Base-by-base conservation (phyloP, 2,797 vertebrate genomes). In the Danio jaintianensis region DNA sequence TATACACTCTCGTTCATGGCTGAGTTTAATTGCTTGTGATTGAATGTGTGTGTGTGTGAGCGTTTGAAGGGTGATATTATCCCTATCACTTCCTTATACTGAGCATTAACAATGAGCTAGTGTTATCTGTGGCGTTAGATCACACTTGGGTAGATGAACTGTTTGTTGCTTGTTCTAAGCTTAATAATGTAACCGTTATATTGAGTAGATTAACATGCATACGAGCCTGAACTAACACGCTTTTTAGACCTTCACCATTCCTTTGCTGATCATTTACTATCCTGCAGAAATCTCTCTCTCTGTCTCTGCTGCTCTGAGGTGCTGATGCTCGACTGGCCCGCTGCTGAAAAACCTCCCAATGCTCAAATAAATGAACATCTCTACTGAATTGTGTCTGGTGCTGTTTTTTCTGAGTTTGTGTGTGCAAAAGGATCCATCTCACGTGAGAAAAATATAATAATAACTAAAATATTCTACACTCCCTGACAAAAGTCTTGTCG, bases 251-350 rank as follows among this genome's bases (percentile, higher is more conserved):
- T 69, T 84, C 18, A 75, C 52, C 75, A 81, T 86, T 80, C 76
- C 79, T 82, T 82, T 84, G 67, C 69, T 83, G 58, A 84, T 83
- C 36, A 72, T 85, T 52, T 50, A 75, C 45, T 64, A 58, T 72
- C 75, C 70, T 89, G 73, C 69, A 85, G 91, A 90, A 90, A 83
- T 83, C 89, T 90, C 90, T 89, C 89, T 90, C 89, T 89, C 85
- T n/a, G n/a, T 29, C 29, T 29, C 29, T n/a, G 29, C 85, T 87
- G 81, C 89, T 80, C 72, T 85, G 75, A 75, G 87, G 83, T 83
- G 73, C 47, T 45, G 80, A 85, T 68, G 79, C 68, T 85, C 69
- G 77, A 50, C 83, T 67, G 11, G 75, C 85, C 85, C 82, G 82
- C 85, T 86, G 88, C 56, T 52, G 77, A 71, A 53, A 89, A 91